Evolutionary conservation across 35 echinoderm and acorn worm species (phyloP).

Genomic region (Lytechinus variegatus): DNA sequence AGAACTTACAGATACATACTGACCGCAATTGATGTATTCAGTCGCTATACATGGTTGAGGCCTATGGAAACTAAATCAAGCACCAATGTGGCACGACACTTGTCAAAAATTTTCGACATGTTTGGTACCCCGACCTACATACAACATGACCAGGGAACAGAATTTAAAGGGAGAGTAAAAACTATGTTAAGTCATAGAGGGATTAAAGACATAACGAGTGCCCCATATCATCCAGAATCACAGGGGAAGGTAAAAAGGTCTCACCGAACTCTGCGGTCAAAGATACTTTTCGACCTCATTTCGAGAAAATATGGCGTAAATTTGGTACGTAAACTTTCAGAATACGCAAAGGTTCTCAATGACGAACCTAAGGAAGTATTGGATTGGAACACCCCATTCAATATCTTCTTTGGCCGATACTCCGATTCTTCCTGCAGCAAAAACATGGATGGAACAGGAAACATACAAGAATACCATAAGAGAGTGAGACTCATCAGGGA

Average conservation of each 20-base stretch:
- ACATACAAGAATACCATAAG: slow-evolving; percentile 27
- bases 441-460: neutral
- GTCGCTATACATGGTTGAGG: slow-evolving; percentile 49
- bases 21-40: slow-evolving; percentile 37
- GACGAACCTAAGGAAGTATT: slow-evolving; percentile 47
- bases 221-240: neutral
- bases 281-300: slow-evolving; percentile 38
- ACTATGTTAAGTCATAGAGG: neutral
- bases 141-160: too few relatives aligned
- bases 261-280: slow-evolving; percentile 8
- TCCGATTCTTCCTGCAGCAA: neutral
- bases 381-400: slow-evolving; percentile 48
- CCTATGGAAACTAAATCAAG: slow-evolving; percentile 46
- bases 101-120: too few relatives aligned
- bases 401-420: slow-evolving; percentile 31
- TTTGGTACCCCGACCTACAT: too few relatives aligned
- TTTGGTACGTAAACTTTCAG: slow-evolving; percentile 16
- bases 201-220: slow-evolving; percentile 23
- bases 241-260: slow-evolving; percentile 46
- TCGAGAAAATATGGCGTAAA: slow-evolving; percentile 35
- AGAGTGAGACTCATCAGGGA: slow-evolving; percentile 52
- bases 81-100: slow-evolving; percentile 23
- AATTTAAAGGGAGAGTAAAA: slow-evolving; percentile 33
- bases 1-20: slow-evolving; percentile 47
- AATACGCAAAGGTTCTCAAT: slow-evolving; percentile 48